phyloP scores from a whole-genome alignment of 2,797 vertebrate genomes.

The Florisuga fusca region DNA sequence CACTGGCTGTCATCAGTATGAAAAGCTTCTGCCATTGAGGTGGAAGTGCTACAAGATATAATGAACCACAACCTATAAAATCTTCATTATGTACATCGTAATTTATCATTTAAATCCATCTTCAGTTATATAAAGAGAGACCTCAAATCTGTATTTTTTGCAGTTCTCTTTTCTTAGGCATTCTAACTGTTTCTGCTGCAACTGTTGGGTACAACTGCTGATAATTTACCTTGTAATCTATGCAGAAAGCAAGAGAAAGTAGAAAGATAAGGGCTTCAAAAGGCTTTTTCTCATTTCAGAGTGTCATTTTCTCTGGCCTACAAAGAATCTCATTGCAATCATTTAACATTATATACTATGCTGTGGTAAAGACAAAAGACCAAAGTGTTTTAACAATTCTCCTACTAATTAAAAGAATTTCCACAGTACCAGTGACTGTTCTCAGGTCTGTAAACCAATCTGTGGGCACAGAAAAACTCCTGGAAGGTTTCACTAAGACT shows the following conservation, averaged over 20 bases:
- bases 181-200: background rate
- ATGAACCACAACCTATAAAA: background rate
- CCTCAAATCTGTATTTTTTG: background rate
- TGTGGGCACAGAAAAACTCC: background rate
- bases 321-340: background rate
- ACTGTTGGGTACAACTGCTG: background rate
- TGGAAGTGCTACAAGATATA: background rate
- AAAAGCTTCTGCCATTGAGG: background rate
- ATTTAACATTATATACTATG: background rate
- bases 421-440: background rate
- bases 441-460: background rate
- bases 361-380: background rate
- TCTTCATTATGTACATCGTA: background rate
- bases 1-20: background rate
- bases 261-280: background rate
- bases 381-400: background rate
- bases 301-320: background rate
- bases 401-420: background rate
- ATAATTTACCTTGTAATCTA: background rate
- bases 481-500: background rate
- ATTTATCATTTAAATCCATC: background rate
- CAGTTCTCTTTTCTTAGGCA: background rate
- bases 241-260: background rate
- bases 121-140: background rate
- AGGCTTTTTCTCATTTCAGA: background rate